Evolutionary conservation across 1,140 invertebrate species (phyloP).

Genomic region (Anagrus nilaparvatae): DNA sequence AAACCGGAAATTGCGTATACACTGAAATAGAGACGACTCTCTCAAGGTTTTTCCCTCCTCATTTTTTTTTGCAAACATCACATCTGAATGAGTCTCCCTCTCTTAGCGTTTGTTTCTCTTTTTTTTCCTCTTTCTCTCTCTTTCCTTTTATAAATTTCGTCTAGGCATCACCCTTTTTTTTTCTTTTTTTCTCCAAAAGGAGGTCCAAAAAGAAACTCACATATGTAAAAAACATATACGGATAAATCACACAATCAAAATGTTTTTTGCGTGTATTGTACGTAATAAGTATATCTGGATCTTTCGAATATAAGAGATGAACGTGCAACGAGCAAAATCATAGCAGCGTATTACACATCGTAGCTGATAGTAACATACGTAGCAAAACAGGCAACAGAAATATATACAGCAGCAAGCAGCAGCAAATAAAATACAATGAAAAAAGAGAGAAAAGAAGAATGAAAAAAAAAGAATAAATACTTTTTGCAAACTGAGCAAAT

Average conservation of each 20-base stretch:
- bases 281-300: not conserved
- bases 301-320: not conserved
- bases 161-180: conserved; percentile 1
- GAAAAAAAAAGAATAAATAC: no score
- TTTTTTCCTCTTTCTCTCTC: conserved; percentile 24
- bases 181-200: conserved; percentile 1
- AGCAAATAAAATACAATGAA: no score
- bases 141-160: conserved; percentile 18
- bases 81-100: conserved; percentile 19
- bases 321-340: not conserved
- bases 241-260: conserved; percentile 16
- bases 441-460: no score
- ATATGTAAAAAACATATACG: conserved; percentile 14
- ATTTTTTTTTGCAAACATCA: no score
- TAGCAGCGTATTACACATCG: no score
- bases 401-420: no score
- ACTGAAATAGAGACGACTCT: conserved; percentile 30
- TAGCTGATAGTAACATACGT: no score
- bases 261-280: conserved; percentile 1
- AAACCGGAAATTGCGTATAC: conserved; percentile 32
- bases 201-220: conserved; percentile 4
- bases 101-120: conserved; percentile 24
- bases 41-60: conserved; percentile 26
- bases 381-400: no score
- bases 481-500: no score